phyloP scores from a whole-genome alignment of 1,140 invertebrate species.

The Idris sp. region DNA sequence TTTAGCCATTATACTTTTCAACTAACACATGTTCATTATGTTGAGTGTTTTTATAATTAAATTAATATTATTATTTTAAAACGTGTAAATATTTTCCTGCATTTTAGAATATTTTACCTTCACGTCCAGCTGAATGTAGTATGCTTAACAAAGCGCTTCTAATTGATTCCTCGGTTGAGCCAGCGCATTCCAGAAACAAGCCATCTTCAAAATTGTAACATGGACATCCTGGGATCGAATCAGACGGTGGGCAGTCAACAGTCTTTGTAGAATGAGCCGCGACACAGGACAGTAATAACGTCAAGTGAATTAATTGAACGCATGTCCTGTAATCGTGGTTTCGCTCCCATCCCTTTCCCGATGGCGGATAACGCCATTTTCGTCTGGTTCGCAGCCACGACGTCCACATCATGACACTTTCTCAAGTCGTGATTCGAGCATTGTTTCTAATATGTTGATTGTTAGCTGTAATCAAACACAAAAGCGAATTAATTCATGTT shows the following conservation, averaged over 20 bases:
- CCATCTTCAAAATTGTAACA: constrained; percentile 95
- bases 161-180: constrained; percentile 82
- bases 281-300: constrained; percentile 49
- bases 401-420: constrained; percentile 61
- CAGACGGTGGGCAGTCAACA: constrained; percentile 73
- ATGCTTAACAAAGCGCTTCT: constrained; percentile 79
- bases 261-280: constrained; percentile 64
- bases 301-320: constrained; percentile 57
- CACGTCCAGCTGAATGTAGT: constrained; percentile 71
- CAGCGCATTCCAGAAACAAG: constrained; percentile 92
- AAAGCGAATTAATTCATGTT: not conserved
- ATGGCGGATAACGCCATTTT: constrained; percentile 60
- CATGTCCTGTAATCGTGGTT: constrained; percentile 53
- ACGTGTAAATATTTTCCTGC: too few relatives aligned
- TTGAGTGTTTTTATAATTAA: too few relatives aligned
- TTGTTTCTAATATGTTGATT: constrained; percentile 46
- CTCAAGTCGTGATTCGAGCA: constrained; percentile 52
- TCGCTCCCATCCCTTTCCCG: constrained; percentile 50
- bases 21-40: too few relatives aligned
- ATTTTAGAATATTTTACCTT: constrained; percentile 61
- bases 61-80: too few relatives aligned
- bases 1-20: too few relatives aligned
- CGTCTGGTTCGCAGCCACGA: constrained; percentile 62
- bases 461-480: constrained; percentile 35
- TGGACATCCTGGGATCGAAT: constrained; percentile 82